phyloP scores from a whole-genome alignment of 1,140 invertebrate species.

The Orius laevigatus region DNA sequence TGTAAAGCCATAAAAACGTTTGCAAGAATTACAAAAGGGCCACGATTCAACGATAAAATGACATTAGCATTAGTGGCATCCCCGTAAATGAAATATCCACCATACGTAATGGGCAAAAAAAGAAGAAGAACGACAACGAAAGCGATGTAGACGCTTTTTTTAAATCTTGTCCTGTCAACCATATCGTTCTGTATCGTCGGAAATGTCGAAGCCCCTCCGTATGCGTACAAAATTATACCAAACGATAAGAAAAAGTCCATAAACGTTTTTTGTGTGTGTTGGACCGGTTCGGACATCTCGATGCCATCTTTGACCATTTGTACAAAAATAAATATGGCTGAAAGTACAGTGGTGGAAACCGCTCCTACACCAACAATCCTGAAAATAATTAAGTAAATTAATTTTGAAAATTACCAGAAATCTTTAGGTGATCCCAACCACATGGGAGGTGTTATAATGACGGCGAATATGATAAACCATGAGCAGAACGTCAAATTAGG shows the following conservation, averaged over 20 bases:
- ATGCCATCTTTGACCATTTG: slow-evolving; percentile 34
- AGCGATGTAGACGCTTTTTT: slow-evolving; percentile 32
- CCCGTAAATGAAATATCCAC: slow-evolving; percentile 43
- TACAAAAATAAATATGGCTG: slow-evolving; percentile 39
- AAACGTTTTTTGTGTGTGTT: slow-evolving; percentile 23
- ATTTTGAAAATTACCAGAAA: slow-evolving; percentile 38
- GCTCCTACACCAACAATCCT: slow-evolving; percentile 37
- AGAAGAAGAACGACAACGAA: slow-evolving; percentile 37
- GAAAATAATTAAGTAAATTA: slow-evolving; percentile 10
- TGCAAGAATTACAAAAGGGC: slow-evolving; percentile 31
- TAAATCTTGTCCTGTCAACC: slow-evolving; percentile 37
- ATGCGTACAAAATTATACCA: slow-evolving; percentile 46
- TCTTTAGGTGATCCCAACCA: slow-evolving; percentile 56
- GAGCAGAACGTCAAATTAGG: slow-evolving; percentile 35
- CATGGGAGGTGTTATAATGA: slow-evolving; percentile 40
- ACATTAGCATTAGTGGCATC: slow-evolving; percentile 36
- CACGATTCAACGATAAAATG: slow-evolving; percentile 30
- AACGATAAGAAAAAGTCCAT: slow-evolving; percentile 42
- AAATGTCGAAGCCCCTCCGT: slow-evolving; percentile 48
- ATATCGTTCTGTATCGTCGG: slow-evolving; percentile 56
- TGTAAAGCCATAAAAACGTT: slow-evolving; percentile 43
- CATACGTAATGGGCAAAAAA: slow-evolving; percentile 37
- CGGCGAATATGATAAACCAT: slow-evolving; percentile 45
- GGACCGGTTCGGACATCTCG: slow-evolving; percentile 24
- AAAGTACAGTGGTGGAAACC: slow-evolving; percentile 34